Conservation (phyloP, 2,797 vertebrate genomes). For the Holocentrus rufus region DNA sequence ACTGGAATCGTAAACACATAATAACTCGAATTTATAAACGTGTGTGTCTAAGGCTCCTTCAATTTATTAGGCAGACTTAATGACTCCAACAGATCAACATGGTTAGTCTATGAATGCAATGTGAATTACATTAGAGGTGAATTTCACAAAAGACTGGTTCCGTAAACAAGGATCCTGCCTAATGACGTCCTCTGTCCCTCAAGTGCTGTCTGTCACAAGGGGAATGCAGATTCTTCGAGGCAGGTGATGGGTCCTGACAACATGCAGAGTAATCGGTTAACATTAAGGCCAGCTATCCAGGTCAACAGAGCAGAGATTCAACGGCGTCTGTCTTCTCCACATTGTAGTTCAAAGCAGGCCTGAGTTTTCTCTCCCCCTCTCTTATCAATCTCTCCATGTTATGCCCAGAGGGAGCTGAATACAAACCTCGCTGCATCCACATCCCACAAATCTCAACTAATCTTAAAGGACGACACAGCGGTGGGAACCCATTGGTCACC, state of each 20-base stretch:
- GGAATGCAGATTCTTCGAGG: conserved; percentile 45
- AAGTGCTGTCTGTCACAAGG: conserved; percentile 46
- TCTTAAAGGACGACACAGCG: too few species aligned
- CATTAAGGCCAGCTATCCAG: conserved; percentile 54
- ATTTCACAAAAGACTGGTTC: conserved; percentile 42
- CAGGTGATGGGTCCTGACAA: conserved; percentile 63
- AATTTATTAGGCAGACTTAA: conserved; percentile 47
- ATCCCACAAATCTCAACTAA: background rate
- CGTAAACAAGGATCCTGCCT: conserved; percentile 36
- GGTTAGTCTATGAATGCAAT: conserved; percentile 23
- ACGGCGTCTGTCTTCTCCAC: conserved; percentile 14
- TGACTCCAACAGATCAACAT: conserved; percentile 36
- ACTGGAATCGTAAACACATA: conserved; percentile 70
- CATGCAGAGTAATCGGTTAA: conserved; percentile 60
- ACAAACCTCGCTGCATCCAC: background rate
- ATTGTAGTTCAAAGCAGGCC: conserved; percentile 34
- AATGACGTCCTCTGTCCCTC: conserved; percentile 48
- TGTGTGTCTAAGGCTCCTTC: conserved; percentile 12
- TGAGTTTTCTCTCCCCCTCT: background rate
- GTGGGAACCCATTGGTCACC: background rate
- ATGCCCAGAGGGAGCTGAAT: background rate
- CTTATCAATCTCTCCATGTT: background rate
- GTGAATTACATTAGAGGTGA: conserved; percentile 37
- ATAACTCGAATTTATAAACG: conserved; percentile 67
- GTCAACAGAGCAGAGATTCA: conserved; percentile 41